Evolutionary conservation across 2,888 invertebrate genomes (phyloP), one percentile per base, ranked within the genome.

Genomic region (Seira ritae): DNA sequence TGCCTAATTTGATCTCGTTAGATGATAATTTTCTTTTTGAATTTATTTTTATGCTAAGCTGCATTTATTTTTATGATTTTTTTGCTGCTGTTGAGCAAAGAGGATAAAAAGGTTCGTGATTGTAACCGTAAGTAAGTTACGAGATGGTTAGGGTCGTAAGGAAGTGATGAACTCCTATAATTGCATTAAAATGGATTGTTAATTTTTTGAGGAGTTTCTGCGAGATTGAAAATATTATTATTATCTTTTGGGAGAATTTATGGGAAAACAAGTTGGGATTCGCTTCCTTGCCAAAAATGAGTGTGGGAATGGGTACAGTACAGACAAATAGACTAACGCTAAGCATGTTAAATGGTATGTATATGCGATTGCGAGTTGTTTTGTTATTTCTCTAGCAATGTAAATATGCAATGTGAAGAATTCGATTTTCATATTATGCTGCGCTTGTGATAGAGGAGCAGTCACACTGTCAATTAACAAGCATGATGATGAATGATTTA

Each of bases 231-330:
- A 55, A n/a, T 8, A 55, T 55, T 12, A 55, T 12, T 31, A 31
- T 31, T 31, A 31, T 55, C 55, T 55, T 55, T 17, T n/a, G 6
- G 15, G 55, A 55, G 55, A 55, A 55, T 55, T 55, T 55, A 55
- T 55, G 55, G 12, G 55, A 55, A 42, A 55, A 55, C 55, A 55
- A 55, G 6, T 55, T 55, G 15, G 17, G 55, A n/a, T 8, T 55
- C 55, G 55, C 55, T 55, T 55, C 55, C 55, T 55, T 55, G 55
- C 55, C 55, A 55, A 55, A 55, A 55, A 55, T 55, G 55, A n/a
- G 15, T 12, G 55, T 55, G 55, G 55, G 55, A 55, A 55, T 55
- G 55, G 55, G 17, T 55, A n/a, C 55, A 55, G 12, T 8, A 31
- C 8, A 31, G 31, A 31, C 8, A 31, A 8, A 31, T 31, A 31